These are phyloP conservation scores for Apistogramma diplotaenia DNA, from an alignment of 2,113 vertebrate genomes.

Conservation along the genomic window DNA sequence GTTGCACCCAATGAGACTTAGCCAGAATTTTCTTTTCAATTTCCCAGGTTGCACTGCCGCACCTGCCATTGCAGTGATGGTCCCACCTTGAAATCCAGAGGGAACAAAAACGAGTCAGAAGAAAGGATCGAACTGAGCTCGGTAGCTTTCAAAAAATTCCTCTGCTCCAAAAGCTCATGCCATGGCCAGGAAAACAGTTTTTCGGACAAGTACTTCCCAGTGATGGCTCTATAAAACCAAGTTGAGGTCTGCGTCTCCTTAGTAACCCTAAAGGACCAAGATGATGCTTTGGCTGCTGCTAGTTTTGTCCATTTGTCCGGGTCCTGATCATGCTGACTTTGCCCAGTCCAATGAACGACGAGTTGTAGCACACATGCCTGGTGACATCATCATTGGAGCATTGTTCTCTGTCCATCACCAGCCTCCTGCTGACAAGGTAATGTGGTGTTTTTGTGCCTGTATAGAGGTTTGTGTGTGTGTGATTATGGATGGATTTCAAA, in stretches of 20 bases:
- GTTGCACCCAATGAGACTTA: conserved; percentile 28
- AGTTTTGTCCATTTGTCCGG: conserved; percentile 65
- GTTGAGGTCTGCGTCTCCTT: conserved; percentile 5
- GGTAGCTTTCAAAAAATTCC: conserved; percentile 2
- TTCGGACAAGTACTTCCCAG: conserved; percentile 26
- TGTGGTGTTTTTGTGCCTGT: background rate
- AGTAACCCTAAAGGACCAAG: conserved; percentile 62
- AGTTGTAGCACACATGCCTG: conserved; percentile 92
- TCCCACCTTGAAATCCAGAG: conserved; percentile 31
- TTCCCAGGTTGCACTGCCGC: conserved; percentile 35
- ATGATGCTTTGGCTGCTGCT: conserved; percentile 84
- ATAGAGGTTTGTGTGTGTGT: background rate
- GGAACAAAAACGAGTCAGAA: background rate
- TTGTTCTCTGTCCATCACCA: conserved; percentile 98
- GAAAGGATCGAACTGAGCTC: background rate
- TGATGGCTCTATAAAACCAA: conserved; percentile 9
- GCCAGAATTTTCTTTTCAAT: conserved; percentile 30
- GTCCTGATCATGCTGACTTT: conserved; percentile 67
- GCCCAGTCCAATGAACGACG: conserved; percentile 89
- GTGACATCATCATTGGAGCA: conserved; percentile 96
- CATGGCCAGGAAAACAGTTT: conserved; percentile 53
- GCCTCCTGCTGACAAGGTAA: conserved; percentile 93
- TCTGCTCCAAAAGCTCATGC: conserved; percentile 7
- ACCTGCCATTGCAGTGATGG: conserved; percentile 36
- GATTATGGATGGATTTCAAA: background rate